Evolutionary conservation across 2,888 invertebrate species (phyloP), one percentile per base, ranked within the genome.

Genomic region (Trissonchulus sp.): DNA sequence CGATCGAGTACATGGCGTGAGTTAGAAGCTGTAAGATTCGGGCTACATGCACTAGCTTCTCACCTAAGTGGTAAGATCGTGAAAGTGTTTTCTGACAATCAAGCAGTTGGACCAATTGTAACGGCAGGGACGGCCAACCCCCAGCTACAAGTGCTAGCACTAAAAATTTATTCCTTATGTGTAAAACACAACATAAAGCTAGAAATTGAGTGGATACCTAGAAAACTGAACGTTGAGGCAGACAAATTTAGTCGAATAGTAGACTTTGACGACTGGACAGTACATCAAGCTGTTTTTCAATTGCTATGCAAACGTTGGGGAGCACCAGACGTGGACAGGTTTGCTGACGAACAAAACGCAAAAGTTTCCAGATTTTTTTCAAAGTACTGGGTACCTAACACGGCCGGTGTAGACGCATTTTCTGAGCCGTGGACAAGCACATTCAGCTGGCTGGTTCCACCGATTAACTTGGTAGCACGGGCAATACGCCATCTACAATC

Each of bases 81-180:
- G 8, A 65, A 65, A 65, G 30, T 65, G 3, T 65, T 18, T 28
- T 15, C 65, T 65, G 65, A 65, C n/a, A 65, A 65, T 65, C 65
- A 65, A 15, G 30, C 48, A 15, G 48, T 23, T 48, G 48, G 8
- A 8, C 48, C 8, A 15, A 48, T 48, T 23, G 8, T 48, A 8
- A 8, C 8, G 15, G n/a, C 8, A 18, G 65, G 65, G 3, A 65
- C 8, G 8, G 30, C 65, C 8, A 65, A 31, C 3, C 65, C 65
- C 8, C 65, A 65, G 3, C 34, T 65, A 15, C 65, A 65, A 65
- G 65, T 31, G 8, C 3, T 65, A 15, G 65, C 65, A 28, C 3
- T 28, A 18, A 8, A 28, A 18, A 8, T 65, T 15, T 65, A 31
- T 15, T 15, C 3, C 34, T 28, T 65, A 8, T 31, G 8, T 31